These are phyloP conservation scores for Chloroclystis v-ata DNA, from an alignment of 2,888 invertebrate species.

Conservation along the genomic window DNA sequence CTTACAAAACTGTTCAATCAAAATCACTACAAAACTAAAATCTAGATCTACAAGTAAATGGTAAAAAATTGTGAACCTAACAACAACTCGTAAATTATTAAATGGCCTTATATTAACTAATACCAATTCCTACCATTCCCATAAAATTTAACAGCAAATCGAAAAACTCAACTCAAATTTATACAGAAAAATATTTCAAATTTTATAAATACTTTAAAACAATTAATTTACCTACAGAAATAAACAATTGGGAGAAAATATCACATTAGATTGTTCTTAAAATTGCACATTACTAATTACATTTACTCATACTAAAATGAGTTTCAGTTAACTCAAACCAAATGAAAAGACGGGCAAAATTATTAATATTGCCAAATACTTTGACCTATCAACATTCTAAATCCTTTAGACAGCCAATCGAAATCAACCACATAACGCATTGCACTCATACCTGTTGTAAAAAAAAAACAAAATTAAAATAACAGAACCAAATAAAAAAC, in stretches of 20 bases:
- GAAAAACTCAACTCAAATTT: not conserved
- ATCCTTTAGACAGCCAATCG: conserved; percentile 43
- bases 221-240: conserved; percentile 10
- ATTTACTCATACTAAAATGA: not conserved
- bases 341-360: not conserved
- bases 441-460: conserved; percentile 74
- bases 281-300: conserved; percentile 17
- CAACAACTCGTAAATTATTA: too few species aligned
- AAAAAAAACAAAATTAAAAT: conserved; percentile 43
- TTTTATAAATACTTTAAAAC: conserved; percentile 8
- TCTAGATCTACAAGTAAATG: too few species aligned
- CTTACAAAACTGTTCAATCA: too few species aligned
- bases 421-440: conserved; percentile 70
- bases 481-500: conserved; percentile 28
- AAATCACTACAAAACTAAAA: too few species aligned
- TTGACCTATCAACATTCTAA: conserved; percentile 35
- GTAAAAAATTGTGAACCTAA: too few species aligned
- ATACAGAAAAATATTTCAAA: conserved; percentile 1
- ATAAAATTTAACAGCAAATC: not conserved
- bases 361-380: not conserved
- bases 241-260: conserved; percentile 15
- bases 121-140: not conserved
- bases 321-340: not conserved
- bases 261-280: conserved; percentile 20
- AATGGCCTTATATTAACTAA: too few species aligned